These are phyloP conservation scores for Chironex yamaguchii DNA, from an alignment of 30 jellyfish, hydroid and myxozoan genomes.

Conservation along the genomic window DNA sequence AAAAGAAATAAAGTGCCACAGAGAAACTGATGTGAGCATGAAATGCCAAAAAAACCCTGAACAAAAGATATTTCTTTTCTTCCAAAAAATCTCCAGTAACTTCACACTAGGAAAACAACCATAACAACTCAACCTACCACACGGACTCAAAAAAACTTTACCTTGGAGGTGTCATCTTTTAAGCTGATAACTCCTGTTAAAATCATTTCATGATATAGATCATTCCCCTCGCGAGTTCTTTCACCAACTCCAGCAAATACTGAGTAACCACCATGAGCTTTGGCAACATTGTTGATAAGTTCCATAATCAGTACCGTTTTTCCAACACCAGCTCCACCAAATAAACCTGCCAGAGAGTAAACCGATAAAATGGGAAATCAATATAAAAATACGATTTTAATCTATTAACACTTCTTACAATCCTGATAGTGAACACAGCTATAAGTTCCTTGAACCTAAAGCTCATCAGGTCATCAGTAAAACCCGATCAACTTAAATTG, in stretches of 20 bases:
- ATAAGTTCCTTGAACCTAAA: too few species aligned
- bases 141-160: background rate
- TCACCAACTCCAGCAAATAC: constrained; percentile 99
- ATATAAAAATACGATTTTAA: too few species aligned
- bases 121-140: too few species aligned
- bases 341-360: constrained; percentile 71
- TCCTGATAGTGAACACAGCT: too few species aligned
- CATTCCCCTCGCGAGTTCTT: constrained; percentile 99
- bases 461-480: too few species aligned
- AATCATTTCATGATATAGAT: constrained; percentile 99
- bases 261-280: constrained; percentile 99
- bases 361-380: too few species aligned
- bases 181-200: constrained; percentile 97
- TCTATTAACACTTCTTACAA: too few species aligned
- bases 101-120: background rate
- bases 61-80: too few species aligned
- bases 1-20: too few species aligned
- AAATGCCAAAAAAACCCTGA: too few species aligned
- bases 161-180: constrained; percentile 96
- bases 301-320: constrained; percentile 99
- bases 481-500: too few species aligned
- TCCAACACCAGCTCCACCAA: constrained; percentile 99
- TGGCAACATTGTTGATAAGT: constrained; percentile 98
- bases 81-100: background rate
- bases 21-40: too few species aligned